Conservation (phyloP, 2,113 vertebrate species). For the Caranx melampygus region DNA sequence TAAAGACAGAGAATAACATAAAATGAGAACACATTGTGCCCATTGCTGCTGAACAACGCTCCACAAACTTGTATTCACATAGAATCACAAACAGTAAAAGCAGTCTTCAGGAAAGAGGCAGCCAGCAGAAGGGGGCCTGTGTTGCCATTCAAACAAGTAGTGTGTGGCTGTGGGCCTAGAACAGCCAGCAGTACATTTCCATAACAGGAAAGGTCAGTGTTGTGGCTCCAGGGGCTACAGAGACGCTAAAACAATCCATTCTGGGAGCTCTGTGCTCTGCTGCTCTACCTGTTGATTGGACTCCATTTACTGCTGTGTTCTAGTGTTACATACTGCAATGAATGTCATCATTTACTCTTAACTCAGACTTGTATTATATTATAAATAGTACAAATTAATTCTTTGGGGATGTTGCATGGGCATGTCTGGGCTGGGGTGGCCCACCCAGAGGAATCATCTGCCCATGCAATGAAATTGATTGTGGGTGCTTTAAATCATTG, state of each 20-base stretch:
- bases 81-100: slow-evolving; percentile 50
- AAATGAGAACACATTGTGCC: slow-evolving; percentile 62
- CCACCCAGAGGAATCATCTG: no score
- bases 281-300: slow-evolving; percentile 64
- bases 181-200: slow-evolving; percentile 77
- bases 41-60: slow-evolving; percentile 68
- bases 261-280: slow-evolving; percentile 46
- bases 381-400: slow-evolving; percentile 35
- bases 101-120: slow-evolving; percentile 68
- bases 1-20: slow-evolving; percentile 56
- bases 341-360: slow-evolving; percentile 30
- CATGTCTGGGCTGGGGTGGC: no score
- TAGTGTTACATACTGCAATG: slow-evolving; percentile 38
- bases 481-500: no score
- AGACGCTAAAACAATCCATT: slow-evolving; percentile 64
- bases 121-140: slow-evolving; percentile 53
- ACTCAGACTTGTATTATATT: slow-evolving; percentile 4
- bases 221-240: slow-evolving; percentile 68
- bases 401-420: slow-evolving; percentile 5
- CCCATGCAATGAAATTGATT: no score
- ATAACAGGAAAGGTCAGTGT: slow-evolving; percentile 84
- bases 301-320: slow-evolving; percentile 40
- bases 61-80: slow-evolving; percentile 28
- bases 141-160: slow-evolving; percentile 64
- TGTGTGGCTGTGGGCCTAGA: slow-evolving; percentile 65